A percentile compares a stretch with the other conserved stretches of the same genome.
Evolutionary conservation across 1,140 invertebrate genomes (phyloP).

Genomic region (Drosophila simulans): DNA sequence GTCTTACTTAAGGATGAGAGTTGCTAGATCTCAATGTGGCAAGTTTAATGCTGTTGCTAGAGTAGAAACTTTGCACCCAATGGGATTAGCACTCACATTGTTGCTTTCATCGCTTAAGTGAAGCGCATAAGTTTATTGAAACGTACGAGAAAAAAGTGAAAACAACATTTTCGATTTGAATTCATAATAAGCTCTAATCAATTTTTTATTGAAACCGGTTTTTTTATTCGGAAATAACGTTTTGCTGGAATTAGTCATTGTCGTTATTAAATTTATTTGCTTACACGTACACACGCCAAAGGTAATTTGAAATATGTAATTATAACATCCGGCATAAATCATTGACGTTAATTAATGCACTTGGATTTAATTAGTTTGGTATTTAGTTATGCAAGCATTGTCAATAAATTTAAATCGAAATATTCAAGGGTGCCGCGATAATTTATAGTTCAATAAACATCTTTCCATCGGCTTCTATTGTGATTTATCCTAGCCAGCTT

Average conservation of each 20-base stretch:
- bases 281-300: background rate
- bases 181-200: background rate
- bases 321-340: background rate
- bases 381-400: constrained; percentile 9
- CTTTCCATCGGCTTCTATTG: no score
- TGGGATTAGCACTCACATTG: no score
- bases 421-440: background rate
- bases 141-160: no score
- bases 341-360: constrained; percentile 5
- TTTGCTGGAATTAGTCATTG: background rate
- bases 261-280: background rate
- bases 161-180: background rate
- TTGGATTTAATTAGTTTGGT: constrained; percentile 1
- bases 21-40: constrained; percentile 24
- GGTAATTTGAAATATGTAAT: constrained; percentile 12
- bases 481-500: no score
- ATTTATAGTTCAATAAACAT: background rate
- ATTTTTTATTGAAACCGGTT: background rate
- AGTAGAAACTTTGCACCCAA: no score
- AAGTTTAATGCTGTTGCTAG: constrained; percentile 1
- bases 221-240: background rate
- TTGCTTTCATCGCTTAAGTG: no score
- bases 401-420: background rate
- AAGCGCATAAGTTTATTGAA: no score
- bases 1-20: constrained; percentile 44